A percentile compares a stretch with the other conserved stretches of the same genome.
phyloP scores from a whole-genome alignment of 2,888 invertebrate species.

The Stenoptilia bipunctidactyla region DNA sequence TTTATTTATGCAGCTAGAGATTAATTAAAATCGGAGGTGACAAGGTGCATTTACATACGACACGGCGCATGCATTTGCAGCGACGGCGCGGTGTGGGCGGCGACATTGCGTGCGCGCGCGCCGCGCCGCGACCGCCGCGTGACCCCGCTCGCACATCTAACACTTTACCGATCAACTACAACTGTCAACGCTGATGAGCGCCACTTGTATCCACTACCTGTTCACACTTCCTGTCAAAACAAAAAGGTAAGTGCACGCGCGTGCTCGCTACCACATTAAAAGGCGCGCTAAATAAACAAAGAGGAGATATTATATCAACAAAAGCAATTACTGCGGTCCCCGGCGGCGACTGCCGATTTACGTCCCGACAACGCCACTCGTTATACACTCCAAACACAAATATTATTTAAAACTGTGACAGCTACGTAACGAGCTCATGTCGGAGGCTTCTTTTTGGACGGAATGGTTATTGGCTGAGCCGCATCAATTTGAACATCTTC shows the following conservation, averaged over 20 bases:
- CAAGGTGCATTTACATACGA: slow-evolving; percentile 67
- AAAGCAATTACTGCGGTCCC: slow-evolving; percentile 48
- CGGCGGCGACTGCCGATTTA: slow-evolving; percentile 41
- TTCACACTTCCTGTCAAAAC: slow-evolving; percentile 16
- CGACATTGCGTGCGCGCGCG: slow-evolving; percentile 28
- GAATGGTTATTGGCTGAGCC: slow-evolving; percentile 7
- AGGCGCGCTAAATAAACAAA: slow-evolving; percentile 54
- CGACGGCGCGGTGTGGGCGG: slow-evolving; percentile 40
- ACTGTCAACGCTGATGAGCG: too few species aligned
- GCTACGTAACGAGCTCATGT: slow-evolving; percentile 28
- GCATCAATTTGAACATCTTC: too few species aligned
- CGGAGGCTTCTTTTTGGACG: slow-evolving; percentile 17
- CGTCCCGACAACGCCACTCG: slow-evolving; percentile 31
- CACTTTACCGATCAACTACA: too few species aligned
- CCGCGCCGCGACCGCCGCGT: slow-evolving; percentile 5
- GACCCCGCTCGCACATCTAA: slow-evolving; percentile 11
- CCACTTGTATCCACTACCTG: slow-evolving; percentile 3
- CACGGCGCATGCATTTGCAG: slow-evolving; percentile 66
- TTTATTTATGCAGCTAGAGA: slow-evolving; percentile 64
- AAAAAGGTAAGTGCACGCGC: slow-evolving; percentile 11
- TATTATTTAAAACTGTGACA: slow-evolving; percentile 31
- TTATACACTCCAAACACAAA: slow-evolving; percentile 29
- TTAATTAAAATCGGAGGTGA: slow-evolving; percentile 63
- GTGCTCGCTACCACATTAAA: slow-evolving; percentile 41
- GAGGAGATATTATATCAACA: slow-evolving; percentile 50